Conservation (phyloP, 2,113 vertebrate genomes). For the Dasyprocta punctata region DNA sequence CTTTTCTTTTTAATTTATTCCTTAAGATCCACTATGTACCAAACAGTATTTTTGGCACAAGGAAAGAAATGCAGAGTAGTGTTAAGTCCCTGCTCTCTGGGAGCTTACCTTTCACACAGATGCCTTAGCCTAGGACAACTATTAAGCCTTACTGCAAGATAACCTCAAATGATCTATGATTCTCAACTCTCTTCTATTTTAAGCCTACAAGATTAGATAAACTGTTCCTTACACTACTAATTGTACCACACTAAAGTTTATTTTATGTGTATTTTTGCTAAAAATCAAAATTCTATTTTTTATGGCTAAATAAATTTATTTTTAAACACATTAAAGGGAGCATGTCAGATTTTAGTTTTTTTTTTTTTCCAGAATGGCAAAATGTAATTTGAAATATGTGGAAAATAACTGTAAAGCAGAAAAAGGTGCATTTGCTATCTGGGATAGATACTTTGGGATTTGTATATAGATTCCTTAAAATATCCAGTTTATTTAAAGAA, state of each 20-base stretch:
- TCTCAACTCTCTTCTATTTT: background rate
- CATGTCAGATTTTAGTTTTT: background rate
- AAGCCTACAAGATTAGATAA: background rate
- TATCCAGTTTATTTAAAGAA: background rate
- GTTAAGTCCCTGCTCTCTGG: too few species aligned
- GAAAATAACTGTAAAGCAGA: background rate
- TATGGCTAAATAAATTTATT: slow-evolving; percentile 11
- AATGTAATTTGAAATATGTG: slow-evolving; percentile 27
- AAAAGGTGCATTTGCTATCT: background rate
- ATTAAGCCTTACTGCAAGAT: background rate
- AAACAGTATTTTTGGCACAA: background rate
- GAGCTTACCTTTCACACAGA: background rate
- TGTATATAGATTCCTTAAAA: background rate
- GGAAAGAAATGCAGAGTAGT: background rate
- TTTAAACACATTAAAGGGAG: slow-evolving; percentile 18
- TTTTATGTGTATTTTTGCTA: background rate
- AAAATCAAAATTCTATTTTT: background rate
- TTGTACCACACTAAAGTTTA: background rate
- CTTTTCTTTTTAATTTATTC: background rate
- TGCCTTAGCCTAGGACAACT: background rate
- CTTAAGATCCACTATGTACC: background rate
- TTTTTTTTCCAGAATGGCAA: background rate
- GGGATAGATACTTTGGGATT: background rate
- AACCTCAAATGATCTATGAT: background rate
- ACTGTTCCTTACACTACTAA: background rate